phyloP scores from a whole-genome alignment of 92 coral and sea anemone genomes.

The Paragorgia papillata region DNA sequence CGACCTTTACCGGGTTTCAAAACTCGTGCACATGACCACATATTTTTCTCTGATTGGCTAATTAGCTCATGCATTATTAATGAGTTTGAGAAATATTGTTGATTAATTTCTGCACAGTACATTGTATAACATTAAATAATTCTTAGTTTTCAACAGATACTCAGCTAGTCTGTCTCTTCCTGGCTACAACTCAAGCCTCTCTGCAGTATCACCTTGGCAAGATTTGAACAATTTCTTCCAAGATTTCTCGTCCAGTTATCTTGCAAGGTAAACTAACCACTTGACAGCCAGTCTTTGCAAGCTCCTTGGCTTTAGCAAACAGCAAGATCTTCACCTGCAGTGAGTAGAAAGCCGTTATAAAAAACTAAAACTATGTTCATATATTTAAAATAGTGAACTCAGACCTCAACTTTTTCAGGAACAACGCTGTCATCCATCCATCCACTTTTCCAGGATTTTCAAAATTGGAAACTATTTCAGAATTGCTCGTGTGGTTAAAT shows the following conservation, averaged over 20 bases:
- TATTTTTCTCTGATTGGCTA: no score
- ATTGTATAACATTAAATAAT: no score
- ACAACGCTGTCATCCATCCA: background rate
- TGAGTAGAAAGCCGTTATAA: background rate
- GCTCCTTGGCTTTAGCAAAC: constrained; percentile 96
- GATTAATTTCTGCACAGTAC: no score
- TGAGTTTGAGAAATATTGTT: no score
- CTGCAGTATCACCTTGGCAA: constrained; percentile 46
- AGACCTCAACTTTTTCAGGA: background rate
- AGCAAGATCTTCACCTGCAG: constrained; percentile 78
- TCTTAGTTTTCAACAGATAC: no score
- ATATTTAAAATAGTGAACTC: background rate
- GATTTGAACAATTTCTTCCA: constrained; percentile 9
- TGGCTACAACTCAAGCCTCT: no score
- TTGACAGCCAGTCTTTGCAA: constrained; percentile 69
- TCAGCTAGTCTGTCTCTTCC: no score
- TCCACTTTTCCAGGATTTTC: background rate
- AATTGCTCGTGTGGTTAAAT: no score
- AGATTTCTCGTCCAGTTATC: constrained; percentile 17
- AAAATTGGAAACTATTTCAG: no score
- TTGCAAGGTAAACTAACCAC: constrained; percentile 50
- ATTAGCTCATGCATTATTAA: no score
- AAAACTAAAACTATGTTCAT: background rate
- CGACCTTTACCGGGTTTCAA: no score
- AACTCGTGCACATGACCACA: no score